Evolutionary conservation across 2,888 invertebrate species (phyloP), one percentile per base, ranked within the genome.

Genomic region (Hoplodrina ambigua): DNA sequence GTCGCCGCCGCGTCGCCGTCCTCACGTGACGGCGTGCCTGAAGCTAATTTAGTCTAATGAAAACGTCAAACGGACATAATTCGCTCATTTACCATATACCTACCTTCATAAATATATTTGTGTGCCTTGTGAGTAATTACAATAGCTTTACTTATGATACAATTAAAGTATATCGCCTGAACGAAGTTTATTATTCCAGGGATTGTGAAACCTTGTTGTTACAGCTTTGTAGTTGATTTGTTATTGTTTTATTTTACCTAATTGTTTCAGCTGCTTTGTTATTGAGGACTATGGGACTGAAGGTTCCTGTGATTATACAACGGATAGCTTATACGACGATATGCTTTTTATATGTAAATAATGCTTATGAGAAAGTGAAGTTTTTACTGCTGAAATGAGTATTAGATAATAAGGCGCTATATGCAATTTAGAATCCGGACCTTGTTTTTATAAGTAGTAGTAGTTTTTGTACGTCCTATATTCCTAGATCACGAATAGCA

Each of bases 31-130:
- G 69, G 64, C 83, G 82, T 78, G 82, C 69, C 68, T 10, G 20
- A 37, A 54, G 65, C 80, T 84, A 80, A 85, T 87, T 85, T 65
- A 77, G 63, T 66, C 63, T 87, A 87, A 87, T 87, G 83, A 84
- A 85, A 81, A 81, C 81, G 80, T 84, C 88, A 85, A 83, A 80
- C 80, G 77, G 70, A 74, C 76, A 78, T 80, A 81, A 84, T 86
- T 83, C 63, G 78, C 72, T 77, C 72, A 71, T 79, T 79, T 67
- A 75, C 75, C 79, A 66, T 74, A 69, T 64, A 55, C 59, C 65
- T 64, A 55, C 59, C 65, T 64, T 58, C 50, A 66, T 80, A 72
- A 63, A 75, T 69, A 56, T 69, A 65, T 67, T 67, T n/a, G 63
- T 75, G 52, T 70, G 59, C 72, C 54, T 67, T 66, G 56, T 62